phyloP scores from a whole-genome alignment of 2,113 vertebrate species.

The Opisthocomus hoazin region DNA sequence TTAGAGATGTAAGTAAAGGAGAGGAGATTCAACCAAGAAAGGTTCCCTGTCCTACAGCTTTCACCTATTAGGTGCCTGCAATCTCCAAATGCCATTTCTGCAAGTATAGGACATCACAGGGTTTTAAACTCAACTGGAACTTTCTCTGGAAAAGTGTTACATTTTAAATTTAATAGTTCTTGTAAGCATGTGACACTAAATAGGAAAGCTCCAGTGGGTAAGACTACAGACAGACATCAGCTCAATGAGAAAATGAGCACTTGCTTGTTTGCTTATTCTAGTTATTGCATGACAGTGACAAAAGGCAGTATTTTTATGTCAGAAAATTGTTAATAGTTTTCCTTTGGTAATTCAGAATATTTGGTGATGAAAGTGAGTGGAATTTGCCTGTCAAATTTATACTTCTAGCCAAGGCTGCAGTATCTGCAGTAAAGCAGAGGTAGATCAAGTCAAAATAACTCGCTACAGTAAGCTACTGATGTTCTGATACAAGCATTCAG shows the following conservation, averaged over 20 bases:
- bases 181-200: not conserved
- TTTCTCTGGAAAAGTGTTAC: not conserved
- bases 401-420: not conserved
- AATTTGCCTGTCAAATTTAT: constrained; percentile 14
- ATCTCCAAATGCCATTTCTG: not conserved
- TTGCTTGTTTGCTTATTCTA: constrained; percentile 1
- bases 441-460: constrained; percentile 11
- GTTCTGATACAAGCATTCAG: not conserved
- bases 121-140: not conserved
- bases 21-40: not conserved
- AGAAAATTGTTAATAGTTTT: constrained; percentile 24
- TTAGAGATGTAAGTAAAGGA: not conserved
- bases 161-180: not conserved
- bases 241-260: constrained; percentile 1
- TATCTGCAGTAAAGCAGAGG: not conserved
- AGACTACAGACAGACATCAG: not conserved
- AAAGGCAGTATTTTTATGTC: not conserved
- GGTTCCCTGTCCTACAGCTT: not conserved
- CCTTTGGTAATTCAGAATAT: not conserved
- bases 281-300: not conserved
- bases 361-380: constrained; percentile 11
- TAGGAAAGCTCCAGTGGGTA: not conserved
- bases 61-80: not conserved
- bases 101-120: not conserved
- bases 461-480: not conserved